phyloP scores from a whole-genome alignment of 2,797 vertebrate genomes.

The Sebastes steindachneri region DNA sequence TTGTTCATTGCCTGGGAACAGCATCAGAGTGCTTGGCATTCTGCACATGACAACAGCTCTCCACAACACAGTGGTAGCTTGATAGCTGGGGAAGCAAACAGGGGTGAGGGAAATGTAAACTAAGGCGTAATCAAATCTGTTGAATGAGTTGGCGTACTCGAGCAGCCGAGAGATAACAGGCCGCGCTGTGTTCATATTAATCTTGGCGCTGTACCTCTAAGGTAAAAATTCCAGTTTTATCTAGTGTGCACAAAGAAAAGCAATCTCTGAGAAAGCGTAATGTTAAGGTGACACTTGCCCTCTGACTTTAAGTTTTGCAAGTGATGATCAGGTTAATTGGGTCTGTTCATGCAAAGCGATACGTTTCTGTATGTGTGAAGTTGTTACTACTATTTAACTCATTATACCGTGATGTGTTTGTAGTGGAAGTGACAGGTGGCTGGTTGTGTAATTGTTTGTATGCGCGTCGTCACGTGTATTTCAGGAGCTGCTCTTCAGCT shows the following conservation, averaged over 20 bases:
- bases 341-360: not conserved
- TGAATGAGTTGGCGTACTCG: conserved; percentile 63
- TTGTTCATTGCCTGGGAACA: conserved; percentile 57
- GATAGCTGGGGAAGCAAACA: conserved; percentile 60
- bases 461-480: not conserved
- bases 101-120: conserved; percentile 68
- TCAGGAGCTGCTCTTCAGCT: not conserved
- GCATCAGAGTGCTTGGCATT: conserved; percentile 54
- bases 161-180: conserved; percentile 55
- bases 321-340: conserved; percentile 28
- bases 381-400: not conserved
- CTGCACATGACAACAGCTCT: conserved; percentile 35
- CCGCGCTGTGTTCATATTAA: conserved; percentile 44
- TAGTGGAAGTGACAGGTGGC: conserved; percentile 2
- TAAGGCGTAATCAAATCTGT: conserved; percentile 70
- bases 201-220: conserved; percentile 35
- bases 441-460: not conserved
- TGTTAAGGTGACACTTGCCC: not conserved
- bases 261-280: not conserved
- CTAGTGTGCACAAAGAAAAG: conserved; percentile 15
- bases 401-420: not conserved
- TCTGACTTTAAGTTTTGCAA: not conserved
- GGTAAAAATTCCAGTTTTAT: conserved; percentile 41
- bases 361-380: not conserved
- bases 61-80: conserved; percentile 33